A percentile compares a stretch with the other conserved stretches of the same genome.
These are phyloP conservation scores for Chromis chromis DNA, from an alignment of 2,797 vertebrate genomes.

Conservation along the genomic window DNA sequence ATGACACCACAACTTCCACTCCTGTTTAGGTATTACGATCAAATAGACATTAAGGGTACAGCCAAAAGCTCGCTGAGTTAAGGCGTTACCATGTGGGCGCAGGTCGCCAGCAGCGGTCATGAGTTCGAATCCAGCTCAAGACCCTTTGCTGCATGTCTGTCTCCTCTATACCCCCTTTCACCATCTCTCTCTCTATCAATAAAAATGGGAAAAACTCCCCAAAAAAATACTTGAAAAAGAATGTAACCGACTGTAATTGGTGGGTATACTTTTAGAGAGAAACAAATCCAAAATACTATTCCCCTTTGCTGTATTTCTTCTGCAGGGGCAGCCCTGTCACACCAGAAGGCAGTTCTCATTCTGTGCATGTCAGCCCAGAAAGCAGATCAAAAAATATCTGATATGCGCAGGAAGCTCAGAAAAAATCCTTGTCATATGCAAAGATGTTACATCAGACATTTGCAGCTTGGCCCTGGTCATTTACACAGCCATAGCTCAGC, in stretches of 20 bases:
- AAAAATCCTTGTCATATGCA: constrained; percentile 46
- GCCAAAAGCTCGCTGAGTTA: too few relatives aligned
- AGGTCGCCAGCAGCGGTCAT: too few relatives aligned
- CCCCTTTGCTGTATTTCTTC: not conserved
- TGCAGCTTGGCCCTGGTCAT: constrained; percentile 58
- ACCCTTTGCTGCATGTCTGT: too few relatives aligned
- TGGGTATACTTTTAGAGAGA: not conserved
- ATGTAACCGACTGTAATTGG: not conserved
- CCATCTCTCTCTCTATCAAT: too few relatives aligned
- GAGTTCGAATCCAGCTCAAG: too few relatives aligned
- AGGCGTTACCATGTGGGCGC: too few relatives aligned
- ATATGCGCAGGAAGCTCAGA: constrained; percentile 32
- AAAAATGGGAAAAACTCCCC: too few relatives aligned
- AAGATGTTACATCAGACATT: constrained; percentile 65
- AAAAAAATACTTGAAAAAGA: too few relatives aligned
- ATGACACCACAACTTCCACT: constrained; percentile 15
- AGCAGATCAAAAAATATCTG: constrained; percentile 38
- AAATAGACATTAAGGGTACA: not conserved
- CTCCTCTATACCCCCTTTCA: too few relatives aligned
- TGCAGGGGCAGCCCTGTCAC: not conserved
- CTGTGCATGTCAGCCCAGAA: constrained; percentile 1
- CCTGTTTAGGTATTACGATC: not conserved
- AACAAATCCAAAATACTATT: not conserved
- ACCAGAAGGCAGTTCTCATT: constrained; percentile 13
- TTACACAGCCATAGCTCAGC: constrained; percentile 69